These are phyloP conservation scores for Itoplectis maculator DNA, from an alignment of 2,888 invertebrate genomes.

Conservation along the genomic window DNA sequence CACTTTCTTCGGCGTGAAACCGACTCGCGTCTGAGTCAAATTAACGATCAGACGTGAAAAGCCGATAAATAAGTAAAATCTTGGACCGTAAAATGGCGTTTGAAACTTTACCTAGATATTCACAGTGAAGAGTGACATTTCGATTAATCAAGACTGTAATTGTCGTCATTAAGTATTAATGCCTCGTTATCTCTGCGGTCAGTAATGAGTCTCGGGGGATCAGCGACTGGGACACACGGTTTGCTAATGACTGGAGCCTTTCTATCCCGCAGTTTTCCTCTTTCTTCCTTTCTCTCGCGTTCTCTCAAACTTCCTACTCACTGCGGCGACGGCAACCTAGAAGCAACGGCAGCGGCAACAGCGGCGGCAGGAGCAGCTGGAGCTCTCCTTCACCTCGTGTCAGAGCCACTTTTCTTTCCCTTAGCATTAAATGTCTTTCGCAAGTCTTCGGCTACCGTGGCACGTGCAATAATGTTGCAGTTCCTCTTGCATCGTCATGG, in stretches of 20 bases:
- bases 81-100: not conserved
- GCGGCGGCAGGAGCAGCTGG: constrained; percentile 26
- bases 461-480: constrained; percentile 56
- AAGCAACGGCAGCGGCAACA: constrained; percentile 1
- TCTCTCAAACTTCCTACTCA: constrained; percentile 63
- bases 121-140: not conserved
- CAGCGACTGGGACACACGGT: constrained; percentile 27
- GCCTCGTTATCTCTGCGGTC: constrained; percentile 18
- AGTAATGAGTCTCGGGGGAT: constrained; percentile 26
- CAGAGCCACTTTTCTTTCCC: constrained; percentile 65
- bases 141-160: constrained; percentile 4
- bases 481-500: constrained; percentile 52
- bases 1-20: too few relatives aligned
- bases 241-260: constrained; percentile 31
- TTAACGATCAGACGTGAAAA: not conserved
- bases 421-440: constrained; percentile 68
- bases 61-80: not conserved
- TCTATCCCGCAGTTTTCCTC: constrained; percentile 47
- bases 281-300: constrained; percentile 62
- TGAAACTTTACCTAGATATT: constrained; percentile 6
- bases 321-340: too few relatives aligned
- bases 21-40: too few relatives aligned
- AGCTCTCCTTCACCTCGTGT: constrained; percentile 64
- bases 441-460: constrained; percentile 59
- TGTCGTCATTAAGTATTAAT: constrained; percentile 3